phyloP scores from a whole-genome alignment of 2,888 invertebrate species.

The Drosophila suboccidentalis region DNA sequence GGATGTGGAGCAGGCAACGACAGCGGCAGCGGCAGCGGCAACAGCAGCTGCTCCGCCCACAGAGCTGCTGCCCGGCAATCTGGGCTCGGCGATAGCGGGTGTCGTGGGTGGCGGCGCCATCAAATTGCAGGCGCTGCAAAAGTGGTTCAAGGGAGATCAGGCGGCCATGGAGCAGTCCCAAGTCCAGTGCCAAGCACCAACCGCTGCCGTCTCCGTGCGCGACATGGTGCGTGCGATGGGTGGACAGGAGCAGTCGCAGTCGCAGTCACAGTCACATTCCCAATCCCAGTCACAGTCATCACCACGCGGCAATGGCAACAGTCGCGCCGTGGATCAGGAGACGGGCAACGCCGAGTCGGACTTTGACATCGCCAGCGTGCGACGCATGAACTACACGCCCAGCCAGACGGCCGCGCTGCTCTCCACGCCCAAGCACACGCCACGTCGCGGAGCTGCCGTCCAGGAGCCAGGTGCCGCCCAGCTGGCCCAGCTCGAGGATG shows the following conservation, averaged over 20 bases:
- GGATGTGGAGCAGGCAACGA: slow-evolving; percentile 47
- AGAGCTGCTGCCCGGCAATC: slow-evolving; percentile 77
- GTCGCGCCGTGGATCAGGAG: slow-evolving; percentile 86
- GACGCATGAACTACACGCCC: slow-evolving; percentile 84
- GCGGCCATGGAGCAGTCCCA: slow-evolving; percentile 67
- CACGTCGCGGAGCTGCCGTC: slow-evolving; percentile 51
- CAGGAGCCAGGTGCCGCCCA: slow-evolving; percentile 23
- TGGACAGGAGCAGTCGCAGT: slow-evolving; percentile 85
- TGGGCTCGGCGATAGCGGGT: slow-evolving; percentile 85
- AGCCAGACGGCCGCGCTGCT: slow-evolving; percentile 85
- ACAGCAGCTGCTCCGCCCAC: slow-evolving; percentile 48
- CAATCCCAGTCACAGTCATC: background rate
- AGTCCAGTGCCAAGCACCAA: background rate
- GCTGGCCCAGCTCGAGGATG: slow-evolving; percentile 76
- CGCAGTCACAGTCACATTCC: slow-evolving; percentile 2
- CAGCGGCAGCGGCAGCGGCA: slow-evolving; percentile 50
- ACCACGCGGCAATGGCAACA: slow-evolving; percentile 90
- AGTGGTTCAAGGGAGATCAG: slow-evolving; percentile 85
- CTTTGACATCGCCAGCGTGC: slow-evolving; percentile 85
- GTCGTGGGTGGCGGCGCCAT: slow-evolving; percentile 86
- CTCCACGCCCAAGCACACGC: slow-evolving; percentile 83
- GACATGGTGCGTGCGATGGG: slow-evolving; percentile 91
- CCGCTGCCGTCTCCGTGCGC: slow-evolving; percentile 88
- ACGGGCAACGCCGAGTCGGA: slow-evolving; percentile 82
- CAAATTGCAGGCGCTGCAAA: slow-evolving; percentile 85